Base-by-base conservation (phyloP, 2,113 vertebrate species). In the Dissostichus mawsoni region DNA sequence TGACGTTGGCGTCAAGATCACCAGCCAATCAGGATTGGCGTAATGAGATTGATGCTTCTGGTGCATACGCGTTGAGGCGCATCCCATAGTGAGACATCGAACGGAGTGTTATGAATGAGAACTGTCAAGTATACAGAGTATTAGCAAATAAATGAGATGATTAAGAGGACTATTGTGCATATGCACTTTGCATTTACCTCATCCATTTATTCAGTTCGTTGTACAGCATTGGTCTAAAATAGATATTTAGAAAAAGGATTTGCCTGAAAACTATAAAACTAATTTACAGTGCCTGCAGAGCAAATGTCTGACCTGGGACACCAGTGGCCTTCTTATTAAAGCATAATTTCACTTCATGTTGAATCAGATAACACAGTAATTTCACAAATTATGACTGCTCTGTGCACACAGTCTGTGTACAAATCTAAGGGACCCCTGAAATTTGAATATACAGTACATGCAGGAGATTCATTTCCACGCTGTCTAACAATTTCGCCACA, bases 301-400 rank as follows among this genome's bases (percentile, higher is more conserved):
- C 61, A 44, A 45, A 57, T 2, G 62, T 62, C 47, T 64, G 61
- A 79, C 76, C 63, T 2, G 55, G 4, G 76, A 80, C 59, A 74
- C n/a, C 12, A n/a, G 59, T 63, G 23, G 55, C 23, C 51, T 13
- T 59, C 57, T 74, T 57, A 71, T 78, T 78, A 55, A 72, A 75
- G 63, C 47, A 76, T 62, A 25, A 68, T 73, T 73, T 69, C 55
- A 75, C 67, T 80, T 57, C 41, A 33, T 67, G 62, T 76, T 77
- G 50, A 63, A 1, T 63, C 8, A 69, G 51, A 74, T 81, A 64
- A 53, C 47, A 64, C 44, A 41, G 44, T 66, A 23, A 61, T 85
- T 73, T 69, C 48, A 53, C 56, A 72, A 73, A 47, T 56, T 53
- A 61, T 18, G 48, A 7, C 23, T 7, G 55, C 59, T 52, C 16